Evolutionary conservation across 2,888 invertebrate species (phyloP).

Genomic region (Nemotelus nigrinus): DNA sequence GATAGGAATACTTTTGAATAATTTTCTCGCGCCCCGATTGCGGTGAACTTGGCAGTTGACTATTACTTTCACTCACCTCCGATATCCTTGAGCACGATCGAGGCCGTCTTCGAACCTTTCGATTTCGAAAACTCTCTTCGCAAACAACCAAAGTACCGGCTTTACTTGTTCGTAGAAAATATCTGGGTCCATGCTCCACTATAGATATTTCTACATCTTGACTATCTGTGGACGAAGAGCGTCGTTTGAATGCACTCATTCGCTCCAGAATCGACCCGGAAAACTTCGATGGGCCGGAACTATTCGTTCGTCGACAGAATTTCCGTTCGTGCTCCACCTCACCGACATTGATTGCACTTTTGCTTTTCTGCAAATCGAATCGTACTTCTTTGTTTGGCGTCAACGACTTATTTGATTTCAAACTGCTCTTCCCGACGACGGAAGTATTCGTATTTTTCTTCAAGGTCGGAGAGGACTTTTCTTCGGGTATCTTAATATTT

Average conservation of each 20-base stretch:
- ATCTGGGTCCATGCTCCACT: slow-evolving; percentile 59
- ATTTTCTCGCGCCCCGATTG: slow-evolving; percentile 24
- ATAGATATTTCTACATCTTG: slow-evolving; percentile 52
- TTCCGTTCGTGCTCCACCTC: slow-evolving; percentile 58
- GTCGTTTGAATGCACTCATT: slow-evolving; percentile 60
- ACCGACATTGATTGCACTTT: slow-evolving; percentile 48
- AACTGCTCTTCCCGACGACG: background rate
- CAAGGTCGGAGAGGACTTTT: background rate
- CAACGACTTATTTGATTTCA: slow-evolving; percentile 30
- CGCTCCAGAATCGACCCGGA: slow-evolving; percentile 62
- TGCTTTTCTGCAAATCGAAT: slow-evolving; percentile 51
- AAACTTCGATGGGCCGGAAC: slow-evolving; percentile 53
- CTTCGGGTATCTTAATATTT: slow-evolving; percentile 14
- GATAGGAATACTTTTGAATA: background rate
- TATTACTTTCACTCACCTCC: slow-evolving; percentile 1
- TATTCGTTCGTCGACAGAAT: slow-evolving; percentile 60
- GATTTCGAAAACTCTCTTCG: slow-evolving; percentile 65
- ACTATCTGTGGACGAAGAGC: slow-evolving; percentile 61
- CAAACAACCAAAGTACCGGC: slow-evolving; percentile 68
- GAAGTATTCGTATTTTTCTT: background rate
- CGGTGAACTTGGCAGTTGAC: background rate
- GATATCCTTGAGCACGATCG: slow-evolving; percentile 45
- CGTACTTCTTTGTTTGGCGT: slow-evolving; percentile 48
- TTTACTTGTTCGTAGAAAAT: slow-evolving; percentile 66
- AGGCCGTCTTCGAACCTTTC: slow-evolving; percentile 58